Evolutionary conservation across 1,140 invertebrate species (phyloP), one percentile per base, ranked within the genome.

Genomic region (Drosophila nannoptera): DNA sequence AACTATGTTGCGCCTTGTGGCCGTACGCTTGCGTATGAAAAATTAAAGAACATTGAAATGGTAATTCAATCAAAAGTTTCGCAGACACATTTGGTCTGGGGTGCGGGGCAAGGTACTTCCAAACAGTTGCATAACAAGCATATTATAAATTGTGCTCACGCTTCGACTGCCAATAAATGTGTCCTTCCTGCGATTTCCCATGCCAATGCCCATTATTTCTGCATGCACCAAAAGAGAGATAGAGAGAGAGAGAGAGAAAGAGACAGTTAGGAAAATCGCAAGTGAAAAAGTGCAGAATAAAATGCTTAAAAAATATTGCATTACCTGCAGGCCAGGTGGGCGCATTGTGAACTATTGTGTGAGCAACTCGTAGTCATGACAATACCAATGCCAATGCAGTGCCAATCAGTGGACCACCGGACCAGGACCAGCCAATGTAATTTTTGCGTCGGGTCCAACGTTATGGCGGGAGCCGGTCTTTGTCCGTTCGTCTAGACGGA

Each of bases 41-140:
- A 73, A 58, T 69, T 50, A 38, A 59, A 73, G 73, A 63, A 81
- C 69, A 67, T 67, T 81, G 35, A 74, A 77, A 74, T 77, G 36
- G 40, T 48, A 65, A 81, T 74, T 74, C 66, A 77, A 82, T 77
- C 61, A 74, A 82, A 81, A 77, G 49, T 82, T 77, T 67, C 5
- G 22, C 29, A 42, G 31, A 16, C 33, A 48, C 35, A 31, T 14
- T 16, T 49, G 48, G 48, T n/a, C n/a, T 12, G 29, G 8, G 31
- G 7, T 6, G n/a, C n/a, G 7, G 43, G 7, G 7, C 7, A 4
- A 0, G n/a, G 11, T 22, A 9, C 0, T 12, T 33, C 4, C 9
- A 33, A 36, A 48, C 22, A 36, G 29, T 69, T 69, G 60, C 67
- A 54, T 67, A 67, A 36, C 50, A 67, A 67, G 43, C 36, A 45